A percentile compares a stretch with the other conserved stretches of the same genome.
Evolutionary conservation across 2,888 invertebrate genomes (phyloP).

Genomic region (Cosmia trapezina): DNA sequence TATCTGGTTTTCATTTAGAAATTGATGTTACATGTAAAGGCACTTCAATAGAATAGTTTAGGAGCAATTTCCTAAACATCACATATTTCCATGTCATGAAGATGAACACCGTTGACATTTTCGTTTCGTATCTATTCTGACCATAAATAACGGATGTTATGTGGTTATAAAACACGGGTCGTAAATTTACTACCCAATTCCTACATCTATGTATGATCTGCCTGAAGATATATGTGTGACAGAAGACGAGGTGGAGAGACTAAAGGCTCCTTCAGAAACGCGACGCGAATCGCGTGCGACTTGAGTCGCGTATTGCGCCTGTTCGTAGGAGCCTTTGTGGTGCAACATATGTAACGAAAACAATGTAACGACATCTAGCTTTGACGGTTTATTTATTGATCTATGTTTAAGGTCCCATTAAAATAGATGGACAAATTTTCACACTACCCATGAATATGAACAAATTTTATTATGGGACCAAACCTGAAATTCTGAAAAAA

Average conservation of each 20-base stretch:
- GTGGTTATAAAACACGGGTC: conserved; percentile 59
- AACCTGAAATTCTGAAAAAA: no score
- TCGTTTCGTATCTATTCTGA: conserved; percentile 40
- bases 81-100: conserved; percentile 32
- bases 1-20: neutral
- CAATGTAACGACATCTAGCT: conserved; percentile 15
- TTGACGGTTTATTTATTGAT: conserved; percentile 21
- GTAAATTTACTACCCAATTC: conserved; percentile 61
- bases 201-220: conserved; percentile 34
- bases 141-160: conserved; percentile 60
- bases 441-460: no score
- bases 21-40: neutral
- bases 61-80: conserved; percentile 20
- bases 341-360: conserved; percentile 28
- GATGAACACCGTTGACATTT: conserved; percentile 53
- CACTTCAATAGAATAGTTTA: neutral
- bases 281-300: no score
- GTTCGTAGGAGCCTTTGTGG: neutral
- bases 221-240: conserved; percentile 40
- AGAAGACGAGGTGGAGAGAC: conserved; percentile 6
- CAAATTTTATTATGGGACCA: no score
- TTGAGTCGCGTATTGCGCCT: no score
- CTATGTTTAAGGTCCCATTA: no score
- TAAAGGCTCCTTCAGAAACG: no score
- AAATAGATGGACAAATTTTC: no score